Evolutionary conservation across 1,140 invertebrate genomes (phyloP), one percentile per base, ranked within the genome.

Genomic region (Drosophila equinoxialis): DNA sequence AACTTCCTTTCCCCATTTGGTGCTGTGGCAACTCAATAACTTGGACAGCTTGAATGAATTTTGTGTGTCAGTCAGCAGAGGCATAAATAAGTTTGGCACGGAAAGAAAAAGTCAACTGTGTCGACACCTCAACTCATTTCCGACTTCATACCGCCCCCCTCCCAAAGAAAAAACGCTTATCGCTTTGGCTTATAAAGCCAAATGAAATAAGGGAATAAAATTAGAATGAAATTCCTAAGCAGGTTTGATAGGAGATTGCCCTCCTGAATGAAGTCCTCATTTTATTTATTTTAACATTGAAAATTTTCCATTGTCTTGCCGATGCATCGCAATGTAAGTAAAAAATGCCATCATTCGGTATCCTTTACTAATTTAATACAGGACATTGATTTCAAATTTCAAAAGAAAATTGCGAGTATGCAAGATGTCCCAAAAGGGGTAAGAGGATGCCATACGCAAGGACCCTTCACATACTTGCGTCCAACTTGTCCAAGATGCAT

Each of bases 51-150:
- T 61, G 63, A 62, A 68, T 54, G 68, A 73, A 86, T 86, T 81
- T 85, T 77, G 74, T 82, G 76, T 85, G 78, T 77, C 81, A 77
- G 69, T 84, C 82, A 68, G 80, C 68, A 59, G 45, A 51, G 45
- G 45, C 45, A 51, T 51, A 84, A 83, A 83, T 77, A 84, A 76
- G 80, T 67, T 30, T 30, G 37, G 60, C 54, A 55, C 61, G 62
- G 41, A 62, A 61, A 58, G 13, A 48, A 23, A 37, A 20, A 65
- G 37, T 61, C 45, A 42, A 33, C 65, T 74, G 13, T 48, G 14
- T 48, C 20, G 58, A 35, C 57, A 65, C 57, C 57, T 33, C 37
- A 66, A 55, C 71, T 42, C 45, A 14, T 61, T 55, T 23, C 37
- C 37, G 37, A 11, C 37, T 10, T 4, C 37, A 13, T 39, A 17